Percentiles rank a stretch among this genome's conserved stretches.
These are phyloP conservation scores for Pseudochirops cupreus DNA, from an alignment of 2,797 vertebrate genomes.

Conservation along the genomic window DNA sequence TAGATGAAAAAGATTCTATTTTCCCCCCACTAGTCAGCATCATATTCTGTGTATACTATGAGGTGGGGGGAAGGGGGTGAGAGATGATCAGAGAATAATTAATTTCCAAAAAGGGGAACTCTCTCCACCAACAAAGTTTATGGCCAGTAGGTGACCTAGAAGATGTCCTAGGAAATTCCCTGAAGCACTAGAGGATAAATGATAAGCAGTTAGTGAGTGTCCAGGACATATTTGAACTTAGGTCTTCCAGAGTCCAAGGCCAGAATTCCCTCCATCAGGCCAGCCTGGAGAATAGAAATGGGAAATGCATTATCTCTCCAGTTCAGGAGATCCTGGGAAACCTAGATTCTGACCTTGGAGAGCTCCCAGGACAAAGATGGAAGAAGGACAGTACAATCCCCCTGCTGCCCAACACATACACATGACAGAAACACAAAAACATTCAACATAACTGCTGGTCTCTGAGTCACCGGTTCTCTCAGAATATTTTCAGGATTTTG, in stretches of 20 bases:
- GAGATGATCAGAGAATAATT: background rate
- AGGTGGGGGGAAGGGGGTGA: too few species aligned
- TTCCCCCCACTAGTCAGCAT: background rate
- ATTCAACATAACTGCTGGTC: constrained; percentile 19
- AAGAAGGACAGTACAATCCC: too few species aligned
- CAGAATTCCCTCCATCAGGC: background rate
- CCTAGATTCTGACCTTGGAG: background rate
- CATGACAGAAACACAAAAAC: constrained; percentile 19
- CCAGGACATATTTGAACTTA: background rate
- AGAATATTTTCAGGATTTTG: constrained; percentile 10
- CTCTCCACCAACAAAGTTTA: background rate
- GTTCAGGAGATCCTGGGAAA: background rate
- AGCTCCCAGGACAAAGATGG: background rate
- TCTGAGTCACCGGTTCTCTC: constrained; percentile 9
- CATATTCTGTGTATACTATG: background rate
- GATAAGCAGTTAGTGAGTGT: background rate
- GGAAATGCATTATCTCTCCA: background rate
- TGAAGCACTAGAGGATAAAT: background rate
- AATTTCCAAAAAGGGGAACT: background rate
- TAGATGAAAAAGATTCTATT: background rate
- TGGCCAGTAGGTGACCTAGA: background rate
- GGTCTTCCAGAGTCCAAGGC: background rate
- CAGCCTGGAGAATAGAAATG: background rate
- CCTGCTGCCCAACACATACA: background rate
- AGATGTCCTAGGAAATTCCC: background rate